A percentile compares a stretch with the other conserved stretches of the same genome.
phyloP scores from a whole-genome alignment of 2,797 vertebrate genomes.

The Euthynnus affinis region DNA sequence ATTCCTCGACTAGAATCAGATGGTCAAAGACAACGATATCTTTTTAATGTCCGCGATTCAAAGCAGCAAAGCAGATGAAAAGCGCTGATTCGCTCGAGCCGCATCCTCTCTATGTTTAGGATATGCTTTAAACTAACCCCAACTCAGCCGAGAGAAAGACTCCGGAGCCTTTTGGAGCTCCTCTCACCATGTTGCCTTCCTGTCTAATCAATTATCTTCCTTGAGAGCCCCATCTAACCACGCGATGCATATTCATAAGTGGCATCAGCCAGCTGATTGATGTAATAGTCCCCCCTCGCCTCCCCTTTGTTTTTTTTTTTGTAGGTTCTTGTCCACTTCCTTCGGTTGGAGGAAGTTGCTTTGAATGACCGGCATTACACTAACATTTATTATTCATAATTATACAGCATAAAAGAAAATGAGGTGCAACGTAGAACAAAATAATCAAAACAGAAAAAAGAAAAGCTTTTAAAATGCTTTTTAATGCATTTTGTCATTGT shows the following conservation, averaged over 20 bases:
- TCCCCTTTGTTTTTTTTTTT: background rate
- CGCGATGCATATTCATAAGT: constrained; percentile 90
- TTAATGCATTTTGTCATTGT: constrained; percentile 3
- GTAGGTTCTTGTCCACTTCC: constrained; percentile 48
- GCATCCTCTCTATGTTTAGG: constrained; percentile 48
- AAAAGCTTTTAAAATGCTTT: background rate
- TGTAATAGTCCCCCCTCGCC: constrained; percentile 80
- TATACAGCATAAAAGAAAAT: background rate
- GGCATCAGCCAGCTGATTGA: constrained; percentile 87
- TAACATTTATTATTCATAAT: constrained; percentile 22
- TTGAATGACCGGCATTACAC: constrained; percentile 53
- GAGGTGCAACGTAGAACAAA: background rate
- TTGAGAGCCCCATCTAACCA: constrained; percentile 84
- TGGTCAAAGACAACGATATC: constrained; percentile 44
- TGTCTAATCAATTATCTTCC: constrained; percentile 90
- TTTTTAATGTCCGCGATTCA: constrained; percentile 27
- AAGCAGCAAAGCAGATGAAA: constrained; percentile 48
- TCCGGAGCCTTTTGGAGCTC: constrained; percentile 56
- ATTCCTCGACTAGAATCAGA: constrained; percentile 33
- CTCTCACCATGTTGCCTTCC: constrained; percentile 82
- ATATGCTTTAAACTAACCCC: constrained; percentile 63
- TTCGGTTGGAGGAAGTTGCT: constrained; percentile 48
- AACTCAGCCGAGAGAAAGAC: constrained; percentile 55
- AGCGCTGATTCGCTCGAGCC: constrained; percentile 41
- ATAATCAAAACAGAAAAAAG: background rate